Conservation (phyloP, 2,888 invertebrate species). For the Caenorhabditis japonica region DNA sequence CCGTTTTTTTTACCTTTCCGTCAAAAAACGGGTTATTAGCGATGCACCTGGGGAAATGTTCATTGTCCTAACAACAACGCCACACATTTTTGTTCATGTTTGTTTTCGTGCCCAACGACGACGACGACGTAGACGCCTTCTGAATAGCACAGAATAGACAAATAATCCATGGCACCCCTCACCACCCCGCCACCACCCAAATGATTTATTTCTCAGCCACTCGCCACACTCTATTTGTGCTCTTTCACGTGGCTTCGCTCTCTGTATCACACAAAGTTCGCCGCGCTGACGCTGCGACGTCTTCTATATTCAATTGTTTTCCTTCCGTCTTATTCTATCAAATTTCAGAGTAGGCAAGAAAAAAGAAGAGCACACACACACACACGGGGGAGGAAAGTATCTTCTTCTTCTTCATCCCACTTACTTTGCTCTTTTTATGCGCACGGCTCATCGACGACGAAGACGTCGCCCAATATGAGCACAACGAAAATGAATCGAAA, state of each 20-base stretch:
- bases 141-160: conserved; percentile 18
- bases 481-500: conserved; percentile 60
- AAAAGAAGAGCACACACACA: conserved; percentile 9
- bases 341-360: conserved; percentile 10
- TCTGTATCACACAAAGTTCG: neutral
- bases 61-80: conserved; percentile 10
- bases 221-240: neutral
- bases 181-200: neutral
- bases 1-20: too few species aligned
- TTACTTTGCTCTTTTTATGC: neutral
- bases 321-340: conserved; percentile 44
- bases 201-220: conserved; percentile 10
- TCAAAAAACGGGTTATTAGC: too few species aligned
- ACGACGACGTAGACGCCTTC: conserved; percentile 11
- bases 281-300: neutral
- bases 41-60: too few species aligned
- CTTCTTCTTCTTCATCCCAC: conserved; percentile 18
- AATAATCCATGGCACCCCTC: conserved; percentile 1
- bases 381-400: conserved; percentile 16
- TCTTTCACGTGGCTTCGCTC: conserved; percentile 1
- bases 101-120: neutral
- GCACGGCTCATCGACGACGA: too few species aligned
- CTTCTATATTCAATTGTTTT: conserved; percentile 50
- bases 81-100: neutral
- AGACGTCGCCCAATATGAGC: conserved; percentile 36